These are phyloP conservation scores for Engraulis encrasicolus DNA, from an alignment of 2,113 vertebrate species.

Conservation along the genomic window DNA sequence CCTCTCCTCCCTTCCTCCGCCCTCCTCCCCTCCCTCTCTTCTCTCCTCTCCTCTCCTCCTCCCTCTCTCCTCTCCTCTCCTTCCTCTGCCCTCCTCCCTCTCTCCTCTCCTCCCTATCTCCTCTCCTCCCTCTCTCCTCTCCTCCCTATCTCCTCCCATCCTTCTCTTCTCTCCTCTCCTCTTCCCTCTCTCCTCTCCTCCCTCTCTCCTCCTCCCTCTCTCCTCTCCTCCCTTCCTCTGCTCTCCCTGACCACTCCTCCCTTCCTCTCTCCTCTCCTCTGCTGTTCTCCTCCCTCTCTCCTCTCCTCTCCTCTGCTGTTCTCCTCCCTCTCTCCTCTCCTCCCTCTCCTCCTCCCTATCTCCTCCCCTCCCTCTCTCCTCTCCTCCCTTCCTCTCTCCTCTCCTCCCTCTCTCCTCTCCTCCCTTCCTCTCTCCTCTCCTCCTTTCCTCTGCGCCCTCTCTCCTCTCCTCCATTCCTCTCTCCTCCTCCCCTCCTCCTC, in stretches of 20 bases:
- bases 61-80: neutral
- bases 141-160: neutral
- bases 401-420: too few relatives aligned
- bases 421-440: neutral
- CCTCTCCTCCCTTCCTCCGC: neutral
- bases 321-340: neutral
- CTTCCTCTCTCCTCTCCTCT: neutral
- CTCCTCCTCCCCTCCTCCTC: neutral
- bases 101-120: neutral
- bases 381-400: neutral
- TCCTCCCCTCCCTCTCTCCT: neutral
- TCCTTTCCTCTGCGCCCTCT: too few relatives aligned
- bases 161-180: neutral
- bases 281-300: neutral
- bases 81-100: too few relatives aligned
- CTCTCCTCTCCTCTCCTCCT: neutral
- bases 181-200: neutral
- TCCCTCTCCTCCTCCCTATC: neutral
- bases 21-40: neutral
- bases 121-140: neutral
- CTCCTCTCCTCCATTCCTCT: neutral
- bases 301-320: too few relatives aligned
- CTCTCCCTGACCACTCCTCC: too few relatives aligned
- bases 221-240: neutral
- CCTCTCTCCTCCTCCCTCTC: neutral